Conservation (phyloP, 2,888 invertebrate genomes). For the Limnephilus rhombicus region DNA sequence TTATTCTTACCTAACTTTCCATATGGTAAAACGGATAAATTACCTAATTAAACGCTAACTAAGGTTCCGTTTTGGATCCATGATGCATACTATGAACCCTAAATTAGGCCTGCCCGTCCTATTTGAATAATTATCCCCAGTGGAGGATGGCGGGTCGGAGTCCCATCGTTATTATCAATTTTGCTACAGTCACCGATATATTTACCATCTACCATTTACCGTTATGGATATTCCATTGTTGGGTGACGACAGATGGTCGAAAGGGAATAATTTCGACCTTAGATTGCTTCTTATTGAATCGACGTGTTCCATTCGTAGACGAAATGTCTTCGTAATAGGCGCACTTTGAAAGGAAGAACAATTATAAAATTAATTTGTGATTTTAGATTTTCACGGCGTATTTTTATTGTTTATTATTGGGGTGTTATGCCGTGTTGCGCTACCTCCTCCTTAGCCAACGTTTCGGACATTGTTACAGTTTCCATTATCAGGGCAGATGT, state of each 20-base stretch:
- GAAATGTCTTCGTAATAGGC: no score
- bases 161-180: neutral
- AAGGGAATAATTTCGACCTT: neutral
- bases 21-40: neutral
- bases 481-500: no score
- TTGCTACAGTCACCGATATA: neutral
- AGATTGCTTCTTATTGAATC: neutral
- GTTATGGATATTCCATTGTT: neutral
- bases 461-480: no score
- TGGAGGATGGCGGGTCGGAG: neutral
- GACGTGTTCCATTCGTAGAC: neutral
- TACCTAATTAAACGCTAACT: neutral
- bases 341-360: no score
- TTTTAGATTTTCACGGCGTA: no score
- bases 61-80: neutral
- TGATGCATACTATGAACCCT: neutral
- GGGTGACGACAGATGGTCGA: neutral
- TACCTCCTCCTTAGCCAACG: no score
- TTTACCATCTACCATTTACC: neutral
- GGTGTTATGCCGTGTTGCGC: no score
- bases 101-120: neutral
- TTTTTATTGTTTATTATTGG: no score
- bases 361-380: no score
- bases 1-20: neutral
- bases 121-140: slow-evolving; percentile 8